Base-by-base conservation (phyloP, 2,888 invertebrate species). In the Chirona hameri region DNA sequence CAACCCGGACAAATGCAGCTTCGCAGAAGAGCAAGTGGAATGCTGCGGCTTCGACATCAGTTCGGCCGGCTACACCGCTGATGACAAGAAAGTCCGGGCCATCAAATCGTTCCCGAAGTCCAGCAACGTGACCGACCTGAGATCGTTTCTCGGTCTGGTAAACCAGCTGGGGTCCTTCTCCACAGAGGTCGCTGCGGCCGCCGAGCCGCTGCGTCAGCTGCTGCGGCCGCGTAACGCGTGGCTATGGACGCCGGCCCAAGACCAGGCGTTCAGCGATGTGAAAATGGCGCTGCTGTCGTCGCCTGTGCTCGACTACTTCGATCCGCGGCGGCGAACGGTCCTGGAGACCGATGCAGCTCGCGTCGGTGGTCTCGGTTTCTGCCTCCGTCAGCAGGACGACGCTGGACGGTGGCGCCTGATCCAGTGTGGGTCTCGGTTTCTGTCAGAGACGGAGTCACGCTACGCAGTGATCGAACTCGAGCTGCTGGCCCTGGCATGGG, bases 211-310 rank as follows among this genome's bases (percentile, higher is more conserved):
- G 60, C 81, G 84, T n/a, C 83, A 79, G 21, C 82, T 84, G 4
- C 82, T 84, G 65, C 72, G 65, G 21, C 76, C 79, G 7, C 27
- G 18, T 24, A 81, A 46, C n/a, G 21, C 46, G 29, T 83, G 79
- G 55, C 27, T 46, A 27, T 84, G 83, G 83, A 82, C 79, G n/a
- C 55, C 31, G 24, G 84, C 82, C 27, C 84, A 84, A 24, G 81
- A 84, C 21, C 14, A 7, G 10, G 83, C 83, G 7, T 84, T 84
- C 57, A 29, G 2, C 2, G 52, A 82, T 4, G 82, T 84, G 0
- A 84, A 84, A 69, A 31, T 79, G 57, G 69, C 79, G 21, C 55
- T 84, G 27, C 21, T 46, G 27, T 15, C 27, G 21, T 79, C 82
- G 1, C 82, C 83, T 24, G 39, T 82, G 14, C 79, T 83, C 52